These are phyloP conservation scores for Nothoprocta pentlandii DNA, from an alignment of 2,113 vertebrate species.

Conservation along the genomic window DNA sequence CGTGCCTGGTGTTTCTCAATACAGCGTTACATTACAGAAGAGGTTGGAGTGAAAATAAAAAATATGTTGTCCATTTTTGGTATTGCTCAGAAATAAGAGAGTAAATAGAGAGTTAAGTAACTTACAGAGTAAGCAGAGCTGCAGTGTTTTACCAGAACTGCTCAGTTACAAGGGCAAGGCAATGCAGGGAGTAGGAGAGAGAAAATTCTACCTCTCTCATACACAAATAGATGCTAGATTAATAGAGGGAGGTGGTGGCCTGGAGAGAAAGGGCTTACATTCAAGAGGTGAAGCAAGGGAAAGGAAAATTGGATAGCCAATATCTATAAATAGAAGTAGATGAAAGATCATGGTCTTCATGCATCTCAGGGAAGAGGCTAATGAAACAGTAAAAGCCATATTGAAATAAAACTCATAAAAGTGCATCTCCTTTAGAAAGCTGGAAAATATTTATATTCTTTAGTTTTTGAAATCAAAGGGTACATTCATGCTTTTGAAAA, in stretches of 20 bases:
- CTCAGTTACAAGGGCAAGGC: background rate
- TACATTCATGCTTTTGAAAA: background rate
- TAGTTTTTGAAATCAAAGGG: background rate
- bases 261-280: background rate
- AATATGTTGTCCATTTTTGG: background rate
- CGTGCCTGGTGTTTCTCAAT: background rate
- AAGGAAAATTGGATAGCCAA: background rate
- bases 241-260: background rate
- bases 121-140: background rate
- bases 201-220: background rate
- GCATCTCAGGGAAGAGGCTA: background rate
- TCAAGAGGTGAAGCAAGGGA: background rate
- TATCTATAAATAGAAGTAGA: background rate
- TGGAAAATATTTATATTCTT: background rate
- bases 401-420: slow-evolving; percentile 3
- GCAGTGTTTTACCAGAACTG: background rate
- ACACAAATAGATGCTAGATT: background rate
- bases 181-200: background rate
- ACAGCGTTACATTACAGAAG: background rate
- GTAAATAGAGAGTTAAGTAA: background rate
- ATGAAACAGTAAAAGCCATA: background rate
- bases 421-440: background rate
- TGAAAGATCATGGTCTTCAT: background rate
- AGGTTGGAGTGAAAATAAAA: background rate
- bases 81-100: background rate